A percentile compares a stretch with the other conserved stretches of the same genome.
These are phyloP conservation scores for Lacanobia oleracea DNA, from an alignment of 2,888 invertebrate genomes.

Conservation along the genomic window DNA sequence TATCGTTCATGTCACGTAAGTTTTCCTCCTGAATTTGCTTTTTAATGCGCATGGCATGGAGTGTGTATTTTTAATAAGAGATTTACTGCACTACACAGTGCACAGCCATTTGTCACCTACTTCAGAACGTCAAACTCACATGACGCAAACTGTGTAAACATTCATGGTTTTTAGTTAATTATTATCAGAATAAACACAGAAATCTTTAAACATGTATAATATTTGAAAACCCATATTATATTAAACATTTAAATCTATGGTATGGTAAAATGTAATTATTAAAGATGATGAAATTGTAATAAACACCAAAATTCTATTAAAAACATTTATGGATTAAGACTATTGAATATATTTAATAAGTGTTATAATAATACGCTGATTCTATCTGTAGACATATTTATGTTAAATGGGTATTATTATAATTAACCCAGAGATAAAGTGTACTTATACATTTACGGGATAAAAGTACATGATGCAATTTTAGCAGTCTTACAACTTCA, in stretches of 20 bases:
- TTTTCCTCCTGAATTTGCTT: too few relatives aligned
- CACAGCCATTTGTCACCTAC: neutral
- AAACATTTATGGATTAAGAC: constrained; percentile 31
- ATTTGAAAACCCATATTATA: constrained; percentile 1
- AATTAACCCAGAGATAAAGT: constrained; percentile 7
- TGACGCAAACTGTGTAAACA: neutral
- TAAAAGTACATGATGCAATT: neutral
- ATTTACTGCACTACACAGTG: neutral
- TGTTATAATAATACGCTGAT: constrained; percentile 4
- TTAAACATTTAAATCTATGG: constrained; percentile 22
- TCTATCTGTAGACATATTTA: neutral
- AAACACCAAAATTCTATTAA: constrained; percentile 31
- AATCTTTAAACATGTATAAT: neutral
- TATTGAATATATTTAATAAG: constrained; percentile 26
- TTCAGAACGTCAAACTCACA: neutral
- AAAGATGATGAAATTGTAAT: constrained; percentile 10
- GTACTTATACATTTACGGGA: constrained; percentile 15
- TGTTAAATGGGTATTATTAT: neutral
- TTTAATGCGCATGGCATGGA: neutral
- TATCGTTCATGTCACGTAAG: neutral
- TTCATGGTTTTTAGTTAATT: constrained; percentile 19
- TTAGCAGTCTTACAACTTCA: too few relatives aligned
- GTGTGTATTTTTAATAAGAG: neutral
- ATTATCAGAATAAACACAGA: constrained; percentile 24
- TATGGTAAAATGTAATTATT: constrained; percentile 7